Evolutionary conservation across 2,888 invertebrate genomes (phyloP), one percentile per base, ranked within the genome.

Genomic region (Acrocera orbiculus): DNA sequence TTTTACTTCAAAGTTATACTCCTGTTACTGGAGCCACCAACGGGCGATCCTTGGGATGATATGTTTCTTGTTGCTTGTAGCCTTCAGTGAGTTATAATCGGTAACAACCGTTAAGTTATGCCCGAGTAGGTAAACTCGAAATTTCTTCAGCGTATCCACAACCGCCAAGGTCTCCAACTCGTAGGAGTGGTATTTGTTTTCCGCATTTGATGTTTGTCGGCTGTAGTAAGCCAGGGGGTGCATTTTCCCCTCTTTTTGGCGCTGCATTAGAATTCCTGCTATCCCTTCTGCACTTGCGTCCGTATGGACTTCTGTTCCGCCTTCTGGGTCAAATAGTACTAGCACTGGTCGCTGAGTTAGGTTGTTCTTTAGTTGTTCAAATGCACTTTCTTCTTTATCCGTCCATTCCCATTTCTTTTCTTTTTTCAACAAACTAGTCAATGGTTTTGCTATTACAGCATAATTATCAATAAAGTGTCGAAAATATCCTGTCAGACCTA

Each of bases 11-110:
- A 50, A 52, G 13, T 43, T 41, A 36, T 46, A 53, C 25, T 54
- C 52, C 34, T 48, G 48, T 2, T 45, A 37, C 13, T 16, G 22
- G 6, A 52, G 22, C 44, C 50, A 51, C 51, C 53, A 52, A 15
- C 49, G 36, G 5, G 43, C 49, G 10, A 51, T 44, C 32, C 49
- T 29, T 3, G 52, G 49, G 8, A 44, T 29, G 1, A 39, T 5
- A 13, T 44, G 35, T 28, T 38, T 39, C 24, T 42, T 44, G 9
- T 20, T 37, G 3, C 31, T 30, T 9, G 42, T 32, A 9, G 40
- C 10, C 16, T 37, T 40, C 2, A 50, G 23, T 2, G 47, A 39
- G 15, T 38, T 39, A 20, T 49, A 48, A 31, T 52, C 43, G 30
- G 43, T 46, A 1, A 52, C 41, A 2, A 32, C 29, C 1, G 14